Base-by-base conservation (phyloP, 2,113 vertebrate genomes). In the Gopherus evgoodei region DNA sequence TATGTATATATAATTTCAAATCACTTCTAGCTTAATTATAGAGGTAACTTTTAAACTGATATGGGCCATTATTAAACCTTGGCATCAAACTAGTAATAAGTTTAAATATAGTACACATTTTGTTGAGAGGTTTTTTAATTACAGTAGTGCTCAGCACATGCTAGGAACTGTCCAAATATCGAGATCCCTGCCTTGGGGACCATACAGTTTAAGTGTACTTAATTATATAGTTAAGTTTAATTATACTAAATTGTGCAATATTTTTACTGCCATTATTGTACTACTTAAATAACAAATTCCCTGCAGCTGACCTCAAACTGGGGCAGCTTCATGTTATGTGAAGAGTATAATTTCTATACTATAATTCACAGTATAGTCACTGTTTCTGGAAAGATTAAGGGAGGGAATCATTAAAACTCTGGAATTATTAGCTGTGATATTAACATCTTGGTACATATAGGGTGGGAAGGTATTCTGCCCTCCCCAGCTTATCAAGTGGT, bases 21-120 rank as follows among this genome's bases (percentile, higher is more conserved):
- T 49, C 8, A n/a, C 11, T 79, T 29, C 12, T 79, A 44, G 25
- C 7, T 29, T 31, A 79, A 4, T 16, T 79, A 8, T 49, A 29
- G 44, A 49, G 24, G 11, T 31, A 49, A 80, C 17, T 50, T 50
- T 80, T 50, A 11, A 50, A 35, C 14, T 50, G 27, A 54, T 69
- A 38, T 47, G 47, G 6, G 86, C 88, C 88, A 87, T 90, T 21
- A 96, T 76, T 95, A 91, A 90, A 90, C 31, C n/a, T 54, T 91
- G 88, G 25, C 86, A 88, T 50, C 72, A 21, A 86, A 2, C 52
- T 90, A 19, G 27, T 76, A 50, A 19, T 84, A 89, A 96, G 72
- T 44, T 54, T 93, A 90, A 91, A 93, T 27, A 27, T 52, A 35
- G 29, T 50, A 35, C 49, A 31, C 16, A 1, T 35, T 52, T 50